A percentile compares a stretch with the other conserved stretches of the same genome.
These are phyloP conservation scores for Dendroctonus valens DNA, from an alignment of 1,140 invertebrate genomes.

Conservation along the genomic window DNA sequence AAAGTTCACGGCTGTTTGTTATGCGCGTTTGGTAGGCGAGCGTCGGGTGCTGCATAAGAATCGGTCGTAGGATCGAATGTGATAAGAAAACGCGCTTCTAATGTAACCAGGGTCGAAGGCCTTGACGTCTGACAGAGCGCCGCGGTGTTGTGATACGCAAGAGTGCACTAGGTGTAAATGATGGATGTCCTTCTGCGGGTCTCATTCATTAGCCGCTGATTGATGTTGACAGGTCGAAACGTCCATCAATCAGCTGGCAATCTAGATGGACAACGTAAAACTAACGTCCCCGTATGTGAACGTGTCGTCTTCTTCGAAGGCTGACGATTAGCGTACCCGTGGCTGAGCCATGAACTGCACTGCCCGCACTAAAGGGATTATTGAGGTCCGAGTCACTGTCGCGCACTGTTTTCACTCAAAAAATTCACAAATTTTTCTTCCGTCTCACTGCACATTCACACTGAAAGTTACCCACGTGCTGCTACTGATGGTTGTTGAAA, in stretches of 20 bases:
- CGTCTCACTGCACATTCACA: slow-evolving; percentile 45
- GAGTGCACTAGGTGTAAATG: slow-evolving; percentile 30
- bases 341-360: slow-evolving; percentile 65
- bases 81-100: slow-evolving; percentile 20
- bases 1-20: too few species aligned
- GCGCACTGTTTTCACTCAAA: slow-evolving; percentile 45
- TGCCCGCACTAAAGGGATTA: slow-evolving; percentile 53
- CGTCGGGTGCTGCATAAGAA: too few species aligned
- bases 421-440: slow-evolving; percentile 31
- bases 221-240: slow-evolving; percentile 30
- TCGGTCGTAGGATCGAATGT: neutral
- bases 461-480: slow-evolving; percentile 39
- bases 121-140: slow-evolving; percentile 21
- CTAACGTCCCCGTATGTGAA: slow-evolving; percentile 12
- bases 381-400: slow-evolving; percentile 46
- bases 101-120: slow-evolving; percentile 33
- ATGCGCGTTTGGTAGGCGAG: too few species aligned
- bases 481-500: slow-evolving; percentile 31
- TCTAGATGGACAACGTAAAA: slow-evolving; percentile 1
- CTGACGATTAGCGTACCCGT: slow-evolving; percentile 56
- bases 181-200: slow-evolving; percentile 26
- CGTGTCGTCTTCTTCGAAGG: slow-evolving; percentile 35
- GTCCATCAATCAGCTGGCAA: slow-evolving; percentile 33
- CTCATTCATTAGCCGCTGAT: slow-evolving; percentile 34
- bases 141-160: slow-evolving; percentile 25